These are phyloP conservation scores for Plagiodera versicolora DNA, from an alignment of 2,888 invertebrate species.

Conservation along the genomic window DNA sequence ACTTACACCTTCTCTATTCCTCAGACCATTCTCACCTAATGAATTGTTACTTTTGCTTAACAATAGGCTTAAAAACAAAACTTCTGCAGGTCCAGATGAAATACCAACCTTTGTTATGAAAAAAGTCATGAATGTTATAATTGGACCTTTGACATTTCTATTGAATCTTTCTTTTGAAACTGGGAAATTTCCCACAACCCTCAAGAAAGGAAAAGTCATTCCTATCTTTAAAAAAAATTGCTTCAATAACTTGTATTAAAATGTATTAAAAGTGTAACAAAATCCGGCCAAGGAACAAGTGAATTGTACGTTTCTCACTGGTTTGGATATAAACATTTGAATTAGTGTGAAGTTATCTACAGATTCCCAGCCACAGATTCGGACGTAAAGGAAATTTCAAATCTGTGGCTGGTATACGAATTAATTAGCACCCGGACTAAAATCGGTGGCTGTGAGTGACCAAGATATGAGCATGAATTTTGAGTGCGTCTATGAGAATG, in stretches of 20 bases:
- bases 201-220: conserved; percentile 13
- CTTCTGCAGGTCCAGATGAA: conserved; percentile 6
- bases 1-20: neutral
- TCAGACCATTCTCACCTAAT: neutral
- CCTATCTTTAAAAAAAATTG: conserved; percentile 4
- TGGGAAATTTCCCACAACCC: conserved; percentile 2
- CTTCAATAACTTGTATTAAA: neutral
- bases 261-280: conserved; percentile 12
- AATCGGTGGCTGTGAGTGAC: no score
- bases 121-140: conserved; percentile 1
- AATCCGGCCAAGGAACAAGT: conserved; percentile 12
- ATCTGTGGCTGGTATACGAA: no score
- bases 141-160: conserved; percentile 9
- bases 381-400: no score
- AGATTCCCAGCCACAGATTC: no score
- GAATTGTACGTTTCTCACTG: conserved; percentile 12
- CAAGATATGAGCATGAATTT: no score
- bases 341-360: no score
- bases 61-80: neutral
- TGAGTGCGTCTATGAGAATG: no score
- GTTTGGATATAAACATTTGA: conserved; percentile 9
- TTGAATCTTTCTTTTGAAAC: conserved; percentile 5
- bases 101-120: neutral
- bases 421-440: no score
- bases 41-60: neutral